phyloP scores from a whole-genome alignment of 1,140 invertebrate species.

The Conus ventricosus region DNA sequence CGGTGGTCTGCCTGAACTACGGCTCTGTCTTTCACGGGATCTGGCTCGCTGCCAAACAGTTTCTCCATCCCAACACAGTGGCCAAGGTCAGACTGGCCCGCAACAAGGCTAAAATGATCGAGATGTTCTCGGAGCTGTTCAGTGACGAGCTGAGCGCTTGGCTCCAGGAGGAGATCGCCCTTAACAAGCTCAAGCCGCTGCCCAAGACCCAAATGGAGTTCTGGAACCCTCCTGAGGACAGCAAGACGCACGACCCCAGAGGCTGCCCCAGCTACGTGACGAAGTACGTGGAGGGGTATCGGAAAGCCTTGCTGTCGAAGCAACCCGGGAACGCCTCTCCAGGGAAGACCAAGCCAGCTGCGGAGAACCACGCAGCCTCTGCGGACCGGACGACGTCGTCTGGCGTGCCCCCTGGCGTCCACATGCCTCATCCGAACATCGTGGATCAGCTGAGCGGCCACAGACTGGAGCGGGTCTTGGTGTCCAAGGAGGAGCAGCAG shows the following conservation, averaged over 20 bases:
- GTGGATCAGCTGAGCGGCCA: conserved; percentile 53
- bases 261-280: conserved; percentile 66
- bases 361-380: background rate
- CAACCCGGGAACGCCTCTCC: background rate
- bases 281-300: conserved; percentile 59
- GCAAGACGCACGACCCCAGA: conserved; percentile 64
- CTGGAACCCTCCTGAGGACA: conserved; percentile 55
- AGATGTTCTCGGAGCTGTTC: conserved; percentile 64
- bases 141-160: conserved; percentile 64
- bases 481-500: conserved; percentile 40
- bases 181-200: conserved; percentile 66
- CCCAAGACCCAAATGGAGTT: conserved; percentile 62
- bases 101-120: conserved; percentile 60
- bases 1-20: conserved; percentile 71
- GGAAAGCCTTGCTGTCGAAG: no score
- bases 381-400: background rate
- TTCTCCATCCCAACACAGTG: conserved; percentile 65
- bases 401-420: conserved; percentile 22
- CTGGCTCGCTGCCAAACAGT: conserved; percentile 71
- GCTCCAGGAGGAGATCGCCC: conserved; percentile 68
- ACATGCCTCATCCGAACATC: conserved; percentile 70
- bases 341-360: background rate
- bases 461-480: conserved; percentile 14
- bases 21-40: conserved; percentile 70
- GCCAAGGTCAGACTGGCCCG: conserved; percentile 65